These are phyloP conservation scores for Sepiola atlantica DNA, from an alignment of 2,888 invertebrate genomes.

Conservation along the genomic window DNA sequence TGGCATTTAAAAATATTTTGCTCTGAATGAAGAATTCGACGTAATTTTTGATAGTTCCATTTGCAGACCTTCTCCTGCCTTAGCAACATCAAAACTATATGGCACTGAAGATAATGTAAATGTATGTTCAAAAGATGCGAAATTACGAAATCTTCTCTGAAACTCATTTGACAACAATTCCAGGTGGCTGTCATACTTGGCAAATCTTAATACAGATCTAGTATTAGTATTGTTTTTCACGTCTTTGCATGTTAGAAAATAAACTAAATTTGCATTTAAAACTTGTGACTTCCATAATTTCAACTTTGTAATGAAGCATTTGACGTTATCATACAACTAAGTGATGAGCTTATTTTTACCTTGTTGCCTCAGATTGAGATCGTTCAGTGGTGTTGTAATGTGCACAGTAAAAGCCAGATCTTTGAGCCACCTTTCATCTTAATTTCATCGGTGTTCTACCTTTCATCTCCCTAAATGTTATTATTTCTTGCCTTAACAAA, in stretches of 20 bases:
- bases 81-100: neutral
- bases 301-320: too few relatives aligned
- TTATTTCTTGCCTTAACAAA: slow-evolving; percentile 9
- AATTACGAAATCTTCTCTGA: neutral
- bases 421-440: slow-evolving; percentile 41
- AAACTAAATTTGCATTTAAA: neutral
- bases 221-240: neutral
- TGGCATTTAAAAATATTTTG: neutral
- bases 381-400: neutral
- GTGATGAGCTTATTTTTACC: slow-evolving; percentile 38
- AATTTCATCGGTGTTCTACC: neutral
- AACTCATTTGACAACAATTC: neutral
- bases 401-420: neutral
- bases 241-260: neutral
- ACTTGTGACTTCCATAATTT: neutral
- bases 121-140: neutral
- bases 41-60: too few relatives aligned
- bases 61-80: slow-evolving; percentile 2
- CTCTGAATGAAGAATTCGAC: neutral
- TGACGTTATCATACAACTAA: slow-evolving; percentile 2
- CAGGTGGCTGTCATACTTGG: too few relatives aligned
- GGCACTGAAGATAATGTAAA: neutral
- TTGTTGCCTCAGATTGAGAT: slow-evolving; percentile 24
- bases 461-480: neutral
- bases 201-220: neutral